Evolutionary conservation across 2,888 invertebrate species (phyloP).

Genomic region (Ellobium chinense): DNA sequence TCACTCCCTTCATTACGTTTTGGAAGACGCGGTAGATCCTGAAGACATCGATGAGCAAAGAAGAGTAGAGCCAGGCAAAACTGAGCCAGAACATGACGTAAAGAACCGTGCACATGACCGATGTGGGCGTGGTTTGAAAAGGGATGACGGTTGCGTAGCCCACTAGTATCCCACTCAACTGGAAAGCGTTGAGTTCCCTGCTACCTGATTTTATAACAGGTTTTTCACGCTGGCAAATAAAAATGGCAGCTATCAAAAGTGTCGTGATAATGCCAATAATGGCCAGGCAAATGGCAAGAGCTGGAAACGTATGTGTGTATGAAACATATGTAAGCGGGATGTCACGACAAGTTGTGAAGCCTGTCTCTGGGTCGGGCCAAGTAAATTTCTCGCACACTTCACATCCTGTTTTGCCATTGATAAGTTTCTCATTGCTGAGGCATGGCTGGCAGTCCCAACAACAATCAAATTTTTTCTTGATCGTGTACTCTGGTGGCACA

Average conservation of each 20-base stretch:
- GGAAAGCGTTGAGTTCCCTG: constrained; percentile 62
- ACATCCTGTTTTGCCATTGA: constrained; percentile 48
- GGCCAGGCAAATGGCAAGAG: constrained; percentile 21
- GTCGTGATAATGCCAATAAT: constrained; percentile 15
- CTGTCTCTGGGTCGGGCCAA: constrained; percentile 53
- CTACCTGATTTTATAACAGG: constrained; percentile 68
- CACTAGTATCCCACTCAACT: constrained; percentile 59
- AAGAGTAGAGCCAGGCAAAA: constrained; percentile 52
- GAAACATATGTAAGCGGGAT: constrained; percentile 31
- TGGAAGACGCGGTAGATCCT: constrained; percentile 58
- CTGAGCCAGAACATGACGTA: constrained; percentile 49
- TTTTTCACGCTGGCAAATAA: constrained; percentile 42
- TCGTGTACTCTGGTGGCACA: constrained; percentile 48
- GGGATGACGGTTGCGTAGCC: constrained; percentile 57
- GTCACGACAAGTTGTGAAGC: constrained; percentile 28
- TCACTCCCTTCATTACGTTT: constrained; percentile 50
- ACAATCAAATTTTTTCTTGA: constrained; percentile 50
- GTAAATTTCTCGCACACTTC: constrained; percentile 43
- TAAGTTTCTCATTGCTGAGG: constrained; percentile 50
- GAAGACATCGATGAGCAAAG: constrained; percentile 53
- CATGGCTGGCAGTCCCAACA: constrained; percentile 57
- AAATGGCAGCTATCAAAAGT: constrained; percentile 29
- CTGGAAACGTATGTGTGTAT: constrained; percentile 14
- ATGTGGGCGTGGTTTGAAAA: constrained; percentile 55
- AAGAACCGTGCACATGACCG: constrained; percentile 31